Evolutionary conservation across 2,113 vertebrate genomes (phyloP).

Genomic region (Ameiurus melas): DNA sequence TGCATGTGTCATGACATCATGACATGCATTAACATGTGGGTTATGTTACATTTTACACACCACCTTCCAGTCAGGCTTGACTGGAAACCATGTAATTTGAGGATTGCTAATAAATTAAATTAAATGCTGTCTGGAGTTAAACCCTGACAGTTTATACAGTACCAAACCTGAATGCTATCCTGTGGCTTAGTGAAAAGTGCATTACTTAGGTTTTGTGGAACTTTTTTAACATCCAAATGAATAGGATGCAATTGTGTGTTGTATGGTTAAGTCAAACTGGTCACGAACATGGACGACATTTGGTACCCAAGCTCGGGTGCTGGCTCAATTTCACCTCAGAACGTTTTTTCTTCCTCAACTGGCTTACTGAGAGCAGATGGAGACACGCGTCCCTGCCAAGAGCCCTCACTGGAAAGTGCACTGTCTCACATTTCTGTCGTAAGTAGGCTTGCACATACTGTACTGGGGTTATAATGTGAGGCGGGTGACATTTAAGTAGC

Average conservation of each 20-base stretch:
- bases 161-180: neutral
- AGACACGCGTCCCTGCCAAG: slow-evolving; percentile 40
- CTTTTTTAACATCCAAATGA: neutral
- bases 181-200: neutral
- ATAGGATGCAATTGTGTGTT: neutral
- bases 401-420: slow-evolving; percentile 30
- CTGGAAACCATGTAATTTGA: neutral
- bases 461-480: slow-evolving; percentile 25
- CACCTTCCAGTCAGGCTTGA: slow-evolving; percentile 10
- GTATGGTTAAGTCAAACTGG: neutral
- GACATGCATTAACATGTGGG: neutral
- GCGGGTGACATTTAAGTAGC: slow-evolving; percentile 45
- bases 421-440: slow-evolving; percentile 23
- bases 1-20: no score
- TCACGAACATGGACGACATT: slow-evolving; percentile 30
- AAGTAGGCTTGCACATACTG: slow-evolving; percentile 34
- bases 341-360: slow-evolving; percentile 4
- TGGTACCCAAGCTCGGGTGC: slow-evolving; percentile 33
- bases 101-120: neutral
- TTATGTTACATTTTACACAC: neutral
- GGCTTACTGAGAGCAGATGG: slow-evolving; percentile 59
- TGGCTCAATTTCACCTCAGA: slow-evolving; percentile 26
- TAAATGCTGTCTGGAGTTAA: neutral
- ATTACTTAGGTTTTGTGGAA: neutral
- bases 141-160: neutral